Evolutionary conservation across 2,888 invertebrate species (phyloP), one percentile per base, ranked within the genome.

Genomic region (Mythimna albipuncta): DNA sequence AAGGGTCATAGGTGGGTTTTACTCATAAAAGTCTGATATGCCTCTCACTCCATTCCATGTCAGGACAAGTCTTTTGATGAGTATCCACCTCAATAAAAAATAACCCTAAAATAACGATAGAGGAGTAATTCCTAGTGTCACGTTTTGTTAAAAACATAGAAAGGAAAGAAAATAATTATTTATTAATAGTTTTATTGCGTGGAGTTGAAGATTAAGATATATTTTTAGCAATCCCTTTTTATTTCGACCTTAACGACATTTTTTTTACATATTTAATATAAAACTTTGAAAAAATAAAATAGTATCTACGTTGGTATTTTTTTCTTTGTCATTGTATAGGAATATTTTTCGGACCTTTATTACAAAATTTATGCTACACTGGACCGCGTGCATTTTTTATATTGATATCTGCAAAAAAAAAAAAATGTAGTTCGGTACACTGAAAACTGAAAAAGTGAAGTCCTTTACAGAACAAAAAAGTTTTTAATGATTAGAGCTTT

Each of bases 381-480:
- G 66, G 55, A 66, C 58, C 59, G 78, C 64, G 62, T 47, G 58
- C 21, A 62, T 66, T 77, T 26, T 77, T 81, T 57, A 65, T 54
- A 57, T 76, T 41, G 41, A 54, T 69, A 77, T 71, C 54, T n/a
- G 65, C 2, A 5, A 21, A 75, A 78, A 32, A 69, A n/a, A n/a
- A n/a, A 77, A 44, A 26, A 63, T 50, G 71, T 61, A 71, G 65
- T 70, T 59, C 47, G 38, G 32, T 52, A 62, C n/a, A 57, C 41
- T 26, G 35, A n/a, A 74, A 79, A 64, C 10, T 74, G 38, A 47
- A 54, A 63, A 74, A 59, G 13, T 41, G 9, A 11, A 47, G 9
- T 2, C 3, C 19, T 6, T 11, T 9, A 44, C 19, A 13, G 41
- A 2, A 21, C 21, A 32, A 47, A 47, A 47, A 47, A 41, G 50